Base-by-base conservation (phyloP, 2,888 invertebrate species). In the Polyommatus iphigenia region DNA sequence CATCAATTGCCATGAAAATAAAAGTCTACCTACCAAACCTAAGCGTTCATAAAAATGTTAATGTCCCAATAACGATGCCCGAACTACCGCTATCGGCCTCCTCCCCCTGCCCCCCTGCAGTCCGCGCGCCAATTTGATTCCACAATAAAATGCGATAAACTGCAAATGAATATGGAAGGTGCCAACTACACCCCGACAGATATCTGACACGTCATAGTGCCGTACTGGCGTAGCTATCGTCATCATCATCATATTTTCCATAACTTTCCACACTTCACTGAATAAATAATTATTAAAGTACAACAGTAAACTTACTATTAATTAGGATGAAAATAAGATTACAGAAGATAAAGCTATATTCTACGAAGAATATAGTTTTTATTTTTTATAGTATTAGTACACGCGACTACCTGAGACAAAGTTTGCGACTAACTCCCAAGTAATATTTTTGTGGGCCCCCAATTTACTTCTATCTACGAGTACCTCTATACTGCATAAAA, bases 111-210 rank as follows among this genome's bases (percentile, higher is more conserved):
- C 5, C 29, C 15, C 20, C 62, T 24, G 24, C 24, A 3, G 4
- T 3, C 10, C 10, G 62, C 62, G 13, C 4, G 62, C 24, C 67
- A 67, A 29, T 29, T 67, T 29, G 29, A 67, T 67, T 67, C 15
- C 67, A 67, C 67, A 67, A 67, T 67, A 67, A 67, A 67, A 67
- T 67, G 67, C 67, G 67, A 67, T 67, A 67, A 67, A 67, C 67
- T 29, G 67, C 67, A 29, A 29, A 67, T 67, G 29, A 67, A 67
- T 67, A 67, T 67, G 29, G 29, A 67, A 67, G 29, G 29, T 67
- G 15, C 67, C 67, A 29, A 67, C 20, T 62, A 62, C 20, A 24
- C 4, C 62, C 20, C 10, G 24, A 32, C 67, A 29, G 67, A 67
- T 67, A 67, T 29, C 67, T 29, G 29, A 2, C 24, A 29, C 67